Evolutionary conservation across 2,888 invertebrate genomes (phyloP), one percentile per base, ranked within the genome.

Genomic region (Stictocephala bisonia): DNA sequence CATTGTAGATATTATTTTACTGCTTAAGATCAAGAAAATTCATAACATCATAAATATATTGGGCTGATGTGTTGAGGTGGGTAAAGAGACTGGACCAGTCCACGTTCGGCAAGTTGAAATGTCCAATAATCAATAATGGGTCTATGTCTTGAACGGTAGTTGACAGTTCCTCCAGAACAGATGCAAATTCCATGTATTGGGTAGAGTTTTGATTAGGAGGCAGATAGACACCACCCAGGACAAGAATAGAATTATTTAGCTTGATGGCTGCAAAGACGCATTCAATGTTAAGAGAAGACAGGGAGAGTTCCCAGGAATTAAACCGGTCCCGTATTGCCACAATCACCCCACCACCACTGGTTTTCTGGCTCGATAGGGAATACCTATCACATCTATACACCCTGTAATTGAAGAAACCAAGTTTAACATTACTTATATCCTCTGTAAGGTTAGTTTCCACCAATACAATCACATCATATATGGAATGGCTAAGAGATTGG

Each of bases 331-430:
- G 7, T 7, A 44, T n/a, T 44, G 44, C 44, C 44, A 44, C 44
- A 44, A n/a, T 44, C 4, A 44, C 7, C 15, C 44, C 15, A 44
- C 44, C 15, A 9, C 15, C 44, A 44, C 15, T 44, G 44, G 15
- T 15, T 44, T 44, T 44, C 44, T 44, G 44, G 44, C 15, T 44
- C 44, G 44, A 44, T n/a, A 44, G 44, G 15, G 9, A n/a, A 44
- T 9, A n/a, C 44, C 44, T 9, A 44, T 44, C 44, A 44, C 44
- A 44, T 44, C 44, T 51, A 22, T 51, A 51, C 24, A 51, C 51
- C n/a, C 51, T 51, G n/a, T 51, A 51, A 51, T 51, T 51, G 51
- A 51, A 6, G 51, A 51, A 51, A 51, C 51, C 51, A 6, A 51
- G 24, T 51, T 51, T 24, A 18, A 22, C n/a, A 22, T 24, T 51